A percentile compares a stretch with the other conserved stretches of the same genome.
Conservation (phyloP, 2,888 invertebrate genomes). For the Heliconius sara region DNA sequence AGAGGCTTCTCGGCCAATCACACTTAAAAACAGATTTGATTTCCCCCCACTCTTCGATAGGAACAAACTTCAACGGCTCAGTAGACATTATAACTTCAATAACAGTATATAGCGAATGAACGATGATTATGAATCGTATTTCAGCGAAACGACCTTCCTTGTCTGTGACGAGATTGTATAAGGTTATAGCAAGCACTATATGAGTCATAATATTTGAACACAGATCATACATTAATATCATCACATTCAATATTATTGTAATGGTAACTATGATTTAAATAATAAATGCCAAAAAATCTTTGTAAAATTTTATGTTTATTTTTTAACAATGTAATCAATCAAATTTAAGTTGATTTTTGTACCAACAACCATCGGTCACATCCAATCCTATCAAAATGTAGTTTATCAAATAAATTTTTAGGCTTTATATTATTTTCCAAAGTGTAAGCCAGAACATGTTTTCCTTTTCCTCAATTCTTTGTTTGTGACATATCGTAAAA, state of each 20-base stretch:
- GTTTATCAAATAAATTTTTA: conserved; percentile 50
- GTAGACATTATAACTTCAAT: conserved; percentile 35
- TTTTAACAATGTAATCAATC: not conserved
- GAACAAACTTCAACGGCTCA: conserved; percentile 52
- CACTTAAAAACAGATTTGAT: conserved; percentile 54
- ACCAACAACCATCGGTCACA: conserved; percentile 48
- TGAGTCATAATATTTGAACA: conserved; percentile 14
- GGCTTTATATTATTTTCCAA: conserved; percentile 49
- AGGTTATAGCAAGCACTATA: not conserved
- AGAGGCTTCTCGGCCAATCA: conserved; percentile 63
- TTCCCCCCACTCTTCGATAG: conserved; percentile 56
- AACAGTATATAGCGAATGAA: conserved; percentile 8
- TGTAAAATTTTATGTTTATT: not conserved
- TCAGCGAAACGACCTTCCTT: not conserved
- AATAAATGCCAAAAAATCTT: too few species aligned
- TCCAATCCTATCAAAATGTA: conserved; percentile 50
- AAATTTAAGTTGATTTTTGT: conserved; percentile 2
- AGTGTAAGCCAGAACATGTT: conserved; percentile 50
- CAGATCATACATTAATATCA: not conserved
- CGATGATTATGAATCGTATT: not conserved
- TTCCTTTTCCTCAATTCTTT: conserved; percentile 50
- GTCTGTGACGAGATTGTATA: not conserved
- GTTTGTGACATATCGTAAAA: conserved; percentile 56
- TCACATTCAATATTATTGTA: not conserved
- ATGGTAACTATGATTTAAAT: not conserved